Conservation (phyloP, 2,797 vertebrate species). For the Scolopax rusticola region DNA sequence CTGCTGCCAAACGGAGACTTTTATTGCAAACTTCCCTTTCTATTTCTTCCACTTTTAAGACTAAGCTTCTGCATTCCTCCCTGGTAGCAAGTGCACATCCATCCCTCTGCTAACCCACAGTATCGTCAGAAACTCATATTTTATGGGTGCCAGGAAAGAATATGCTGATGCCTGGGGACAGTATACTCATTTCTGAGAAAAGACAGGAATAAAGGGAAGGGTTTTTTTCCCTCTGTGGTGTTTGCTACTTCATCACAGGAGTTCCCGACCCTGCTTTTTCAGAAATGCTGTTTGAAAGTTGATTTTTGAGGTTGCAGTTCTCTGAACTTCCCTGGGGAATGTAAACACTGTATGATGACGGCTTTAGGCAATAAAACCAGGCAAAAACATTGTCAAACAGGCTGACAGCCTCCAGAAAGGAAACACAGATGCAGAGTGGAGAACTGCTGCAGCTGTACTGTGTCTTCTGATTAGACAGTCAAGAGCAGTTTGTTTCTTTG, state of each 20-base stretch:
- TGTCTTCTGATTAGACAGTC: background rate
- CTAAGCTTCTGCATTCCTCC: background rate
- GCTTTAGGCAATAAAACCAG: background rate
- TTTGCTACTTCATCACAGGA: background rate
- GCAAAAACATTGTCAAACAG: background rate
- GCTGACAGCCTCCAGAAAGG: background rate
- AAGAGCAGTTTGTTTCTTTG: background rate
- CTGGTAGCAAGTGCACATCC: background rate
- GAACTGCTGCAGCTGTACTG: background rate
- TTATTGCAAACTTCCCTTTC: background rate
- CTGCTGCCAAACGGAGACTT: fast-evolving
- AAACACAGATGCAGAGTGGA: background rate
- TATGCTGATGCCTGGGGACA: background rate
- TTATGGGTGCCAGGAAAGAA: background rate
- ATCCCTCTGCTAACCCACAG: background rate
- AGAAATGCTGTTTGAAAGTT: background rate
- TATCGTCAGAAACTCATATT: fast-evolving
- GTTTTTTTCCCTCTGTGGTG: background rate
- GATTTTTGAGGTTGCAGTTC: background rate
- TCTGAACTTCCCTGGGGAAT: background rate
- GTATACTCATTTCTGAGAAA: background rate
- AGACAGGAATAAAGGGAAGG: background rate
- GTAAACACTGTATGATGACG: background rate
- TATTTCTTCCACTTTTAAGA: background rate
- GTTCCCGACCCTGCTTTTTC: background rate